Evolutionary conservation across 2,888 invertebrate species (phyloP).

Genomic region (Lasioglossum pauxillum): DNA sequence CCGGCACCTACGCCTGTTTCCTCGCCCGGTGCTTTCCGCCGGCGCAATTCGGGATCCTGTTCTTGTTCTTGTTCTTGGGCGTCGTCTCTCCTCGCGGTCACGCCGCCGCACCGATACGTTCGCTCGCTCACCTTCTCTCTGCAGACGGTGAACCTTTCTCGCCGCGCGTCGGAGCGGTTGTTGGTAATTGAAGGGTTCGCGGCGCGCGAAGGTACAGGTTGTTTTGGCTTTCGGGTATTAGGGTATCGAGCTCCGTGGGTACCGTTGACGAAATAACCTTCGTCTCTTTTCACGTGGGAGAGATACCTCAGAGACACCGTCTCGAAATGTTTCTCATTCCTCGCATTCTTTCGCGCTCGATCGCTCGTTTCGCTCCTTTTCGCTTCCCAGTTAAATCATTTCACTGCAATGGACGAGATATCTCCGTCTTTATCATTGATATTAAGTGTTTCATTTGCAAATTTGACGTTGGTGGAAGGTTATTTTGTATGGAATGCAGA

Average conservation of each 20-base stretch:
- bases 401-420: no score
- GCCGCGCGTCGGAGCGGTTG: neutral
- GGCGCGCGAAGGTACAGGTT: slow-evolving; percentile 23
- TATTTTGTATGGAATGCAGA: no score
- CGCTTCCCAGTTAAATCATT: neutral
- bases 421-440: no score
- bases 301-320: neutral
- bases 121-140: slow-evolving; percentile 11
- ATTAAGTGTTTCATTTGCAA: no score
- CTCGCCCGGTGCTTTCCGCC: slow-evolving; percentile 38
- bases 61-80: slow-evolving; percentile 16
- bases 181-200: slow-evolving; percentile 43
- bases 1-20: slow-evolving; percentile 45
- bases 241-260: slow-evolving; percentile 12
- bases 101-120: slow-evolving; percentile 20
- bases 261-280: slow-evolving; percentile 4
- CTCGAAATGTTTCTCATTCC: neutral
- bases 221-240: slow-evolving; percentile 23
- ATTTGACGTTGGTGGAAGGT: no score
- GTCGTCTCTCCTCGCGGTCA: slow-evolving; percentile 16
- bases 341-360: neutral
- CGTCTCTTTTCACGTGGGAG: slow-evolving; percentile 2
- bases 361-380: neutral
- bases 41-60: slow-evolving; percentile 47
- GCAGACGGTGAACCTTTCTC: neutral